Percentiles rank a stretch among this genome's conserved stretches.
Evolutionary conservation across 1,140 invertebrate species (phyloP).

Genomic region (Drosophila tropicalis): DNA sequence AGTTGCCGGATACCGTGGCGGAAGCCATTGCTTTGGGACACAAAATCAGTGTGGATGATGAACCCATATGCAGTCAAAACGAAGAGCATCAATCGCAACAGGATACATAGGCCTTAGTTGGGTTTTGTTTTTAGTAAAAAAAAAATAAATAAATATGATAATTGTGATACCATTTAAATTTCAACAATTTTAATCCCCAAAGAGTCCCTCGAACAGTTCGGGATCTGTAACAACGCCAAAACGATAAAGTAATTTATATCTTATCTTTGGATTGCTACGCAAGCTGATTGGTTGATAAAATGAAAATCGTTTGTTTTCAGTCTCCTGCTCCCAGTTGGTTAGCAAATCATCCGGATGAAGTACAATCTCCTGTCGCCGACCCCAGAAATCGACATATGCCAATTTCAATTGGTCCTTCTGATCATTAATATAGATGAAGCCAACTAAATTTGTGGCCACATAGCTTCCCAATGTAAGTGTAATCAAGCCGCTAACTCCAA

Average conservation of each 20-base stretch:
- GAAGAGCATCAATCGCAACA: background rate
- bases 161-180: slow-evolving; percentile 19
- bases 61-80: background rate
- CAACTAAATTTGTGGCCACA: slow-evolving; percentile 57
- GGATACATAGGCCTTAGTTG: background rate
- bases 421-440: slow-evolving; percentile 75
- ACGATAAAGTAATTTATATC: slow-evolving; percentile 62
- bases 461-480: slow-evolving; percentile 67
- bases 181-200: slow-evolving; percentile 53
- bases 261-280: slow-evolving; percentile 44
- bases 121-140: background rate
- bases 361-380: slow-evolving; percentile 53
- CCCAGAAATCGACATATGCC: slow-evolving; percentile 78
- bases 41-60: background rate
- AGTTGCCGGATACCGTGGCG: slow-evolving; percentile 85
- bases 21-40: slow-evolving; percentile 64
- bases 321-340: slow-evolving; percentile 50
- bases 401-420: slow-evolving; percentile 64
- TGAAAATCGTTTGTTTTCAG: slow-evolving; percentile 21
- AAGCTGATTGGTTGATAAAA: slow-evolving; percentile 64
- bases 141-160: background rate
- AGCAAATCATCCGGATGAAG: slow-evolving; percentile 58
- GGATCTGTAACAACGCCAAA: slow-evolving; percentile 66
- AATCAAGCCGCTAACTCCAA: slow-evolving; percentile 64
- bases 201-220: slow-evolving; percentile 62